These are phyloP conservation scores for Bombus sibiricus DNA, from an alignment of 1,140 invertebrate species.

Conservation along the genomic window DNA sequence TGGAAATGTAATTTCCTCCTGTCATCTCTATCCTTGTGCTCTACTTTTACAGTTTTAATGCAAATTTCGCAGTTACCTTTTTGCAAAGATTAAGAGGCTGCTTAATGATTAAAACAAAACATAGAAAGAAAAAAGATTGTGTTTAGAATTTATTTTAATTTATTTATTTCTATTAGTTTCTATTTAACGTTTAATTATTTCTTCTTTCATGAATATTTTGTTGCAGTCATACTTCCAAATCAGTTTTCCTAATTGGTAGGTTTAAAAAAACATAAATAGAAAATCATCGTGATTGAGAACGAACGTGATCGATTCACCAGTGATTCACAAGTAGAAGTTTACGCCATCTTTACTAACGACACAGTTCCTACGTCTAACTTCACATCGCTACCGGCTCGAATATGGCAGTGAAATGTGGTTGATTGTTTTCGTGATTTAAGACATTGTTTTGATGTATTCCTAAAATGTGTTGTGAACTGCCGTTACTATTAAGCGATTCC, in stretches of 20 bases:
- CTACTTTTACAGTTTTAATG: background rate
- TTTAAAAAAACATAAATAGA: no score
- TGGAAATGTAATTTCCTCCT: background rate
- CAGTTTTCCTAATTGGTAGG: no score
- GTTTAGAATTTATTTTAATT: background rate
- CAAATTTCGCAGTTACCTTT: background rate
- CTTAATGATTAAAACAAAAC: background rate
- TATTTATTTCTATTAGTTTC: background rate
- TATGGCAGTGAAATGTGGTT: background rate
- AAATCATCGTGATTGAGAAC: no score
- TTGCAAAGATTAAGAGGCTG: background rate
- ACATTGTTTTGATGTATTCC: background rate
- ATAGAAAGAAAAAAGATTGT: no score
- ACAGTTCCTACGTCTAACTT: background rate
- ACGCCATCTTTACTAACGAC: no score
- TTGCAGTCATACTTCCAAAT: no score
- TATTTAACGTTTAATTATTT: background rate
- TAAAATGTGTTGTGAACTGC: background rate
- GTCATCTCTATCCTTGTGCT: background rate
- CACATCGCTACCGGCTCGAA: background rate
- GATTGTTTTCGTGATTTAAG: background rate
- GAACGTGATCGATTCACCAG: no score
- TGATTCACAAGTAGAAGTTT: no score
- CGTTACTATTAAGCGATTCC: background rate
- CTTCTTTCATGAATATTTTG: no score